Conservation (phyloP, 2,797 vertebrate species). For the Falco naumanni region DNA sequence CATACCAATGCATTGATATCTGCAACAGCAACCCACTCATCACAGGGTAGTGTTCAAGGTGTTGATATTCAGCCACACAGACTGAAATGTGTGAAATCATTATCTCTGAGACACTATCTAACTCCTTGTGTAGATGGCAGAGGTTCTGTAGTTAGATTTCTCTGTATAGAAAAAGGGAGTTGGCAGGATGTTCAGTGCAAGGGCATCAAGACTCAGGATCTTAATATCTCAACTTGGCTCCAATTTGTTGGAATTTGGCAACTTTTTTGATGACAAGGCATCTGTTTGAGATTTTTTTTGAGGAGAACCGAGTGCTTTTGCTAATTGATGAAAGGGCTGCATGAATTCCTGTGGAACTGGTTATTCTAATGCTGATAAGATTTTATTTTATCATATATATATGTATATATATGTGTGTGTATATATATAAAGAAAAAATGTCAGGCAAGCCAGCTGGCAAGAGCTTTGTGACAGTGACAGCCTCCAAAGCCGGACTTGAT, state of each 20-base stretch:
- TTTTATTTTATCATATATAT: not conserved
- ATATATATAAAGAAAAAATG: not conserved
- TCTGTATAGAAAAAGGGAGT: not conserved
- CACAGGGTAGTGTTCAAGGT: not conserved
- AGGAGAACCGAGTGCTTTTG: not conserved
- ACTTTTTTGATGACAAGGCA: not conserved
- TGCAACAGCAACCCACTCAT: fast-evolving
- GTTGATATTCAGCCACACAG: not conserved
- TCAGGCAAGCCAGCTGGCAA: not conserved
- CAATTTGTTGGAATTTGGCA: not conserved
- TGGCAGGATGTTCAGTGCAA: not conserved
- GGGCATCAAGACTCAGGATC: not conserved
- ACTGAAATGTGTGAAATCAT: not conserved
- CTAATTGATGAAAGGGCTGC: not conserved
- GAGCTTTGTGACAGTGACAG: not conserved
- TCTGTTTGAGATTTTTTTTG: not conserved
- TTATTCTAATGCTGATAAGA: not conserved
- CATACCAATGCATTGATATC: not conserved
- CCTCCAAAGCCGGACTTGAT: not conserved
- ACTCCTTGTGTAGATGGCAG: not conserved
- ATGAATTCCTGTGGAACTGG: not conserved
- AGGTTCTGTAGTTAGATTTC: not conserved
- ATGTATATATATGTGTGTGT: too few species aligned
- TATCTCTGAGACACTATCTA: not conserved
- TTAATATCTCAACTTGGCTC: not conserved